phyloP scores from a whole-genome alignment of 2,888 invertebrate species.

The Thera obeliscata region DNA sequence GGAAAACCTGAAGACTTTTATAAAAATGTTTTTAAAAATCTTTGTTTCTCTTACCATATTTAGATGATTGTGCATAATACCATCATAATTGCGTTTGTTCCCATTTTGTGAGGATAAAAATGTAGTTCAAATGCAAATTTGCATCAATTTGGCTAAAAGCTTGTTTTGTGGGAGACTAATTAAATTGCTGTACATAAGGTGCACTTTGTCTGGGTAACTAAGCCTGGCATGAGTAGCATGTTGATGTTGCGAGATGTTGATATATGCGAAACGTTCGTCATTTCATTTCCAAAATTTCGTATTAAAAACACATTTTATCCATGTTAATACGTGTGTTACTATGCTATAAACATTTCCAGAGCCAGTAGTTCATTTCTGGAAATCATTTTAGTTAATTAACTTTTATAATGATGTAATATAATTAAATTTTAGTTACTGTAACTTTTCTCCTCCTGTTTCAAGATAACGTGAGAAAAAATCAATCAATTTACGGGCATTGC shows the following conservation, averaged over 20 bases:
- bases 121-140: background rate
- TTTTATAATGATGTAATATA: no score
- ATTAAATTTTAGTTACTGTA: no score
- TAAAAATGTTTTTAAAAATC: background rate
- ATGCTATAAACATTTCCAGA: no score
- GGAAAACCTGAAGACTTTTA: background rate
- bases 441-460: background rate
- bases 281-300: no score
- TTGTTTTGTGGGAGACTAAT: conserved; percentile 10
- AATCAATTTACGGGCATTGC: background rate
- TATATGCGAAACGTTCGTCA: background rate
- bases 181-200: conserved; percentile 5
- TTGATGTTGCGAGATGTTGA: no score
- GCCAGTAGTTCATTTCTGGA: no score
- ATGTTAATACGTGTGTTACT: no score
- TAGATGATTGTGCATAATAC: no score
- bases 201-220: background rate
- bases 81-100: no score
- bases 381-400: no score
- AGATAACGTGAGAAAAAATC: background rate
- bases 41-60: background rate
- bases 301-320: no score
- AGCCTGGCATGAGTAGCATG: background rate
- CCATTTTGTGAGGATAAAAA: no score
- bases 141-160: conserved; percentile 19